A percentile compares a stretch with the other conserved stretches of the same genome.
Evolutionary conservation across 2,113 vertebrate species (phyloP).

Genomic region (Origma solitaria): DNA sequence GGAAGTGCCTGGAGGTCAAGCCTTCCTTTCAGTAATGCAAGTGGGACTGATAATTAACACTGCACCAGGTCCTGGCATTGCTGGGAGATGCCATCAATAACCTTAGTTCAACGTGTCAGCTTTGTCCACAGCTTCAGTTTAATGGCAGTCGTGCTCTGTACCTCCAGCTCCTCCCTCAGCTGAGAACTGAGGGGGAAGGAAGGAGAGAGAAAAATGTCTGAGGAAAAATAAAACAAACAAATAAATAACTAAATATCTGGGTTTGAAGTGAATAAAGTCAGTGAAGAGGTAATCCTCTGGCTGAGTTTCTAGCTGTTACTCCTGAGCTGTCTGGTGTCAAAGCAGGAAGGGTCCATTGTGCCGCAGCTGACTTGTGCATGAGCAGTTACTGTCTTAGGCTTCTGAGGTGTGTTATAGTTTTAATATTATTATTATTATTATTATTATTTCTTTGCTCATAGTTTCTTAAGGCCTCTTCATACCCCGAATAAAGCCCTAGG

Average conservation of each 20-base stretch:
- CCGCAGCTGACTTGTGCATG: slow-evolving; percentile 7
- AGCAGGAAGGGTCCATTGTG: background rate
- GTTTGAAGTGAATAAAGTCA: slow-evolving; percentile 9
- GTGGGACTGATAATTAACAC: background rate
- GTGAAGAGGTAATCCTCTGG: background rate
- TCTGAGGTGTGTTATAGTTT: slow-evolving; percentile 16
- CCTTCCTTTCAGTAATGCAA: background rate
- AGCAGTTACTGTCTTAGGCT: slow-evolving; percentile 26
- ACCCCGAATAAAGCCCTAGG: slow-evolving; percentile 24
- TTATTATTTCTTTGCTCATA: slow-evolving; percentile 39
- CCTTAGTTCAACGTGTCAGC: background rate
- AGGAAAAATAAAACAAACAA: background rate
- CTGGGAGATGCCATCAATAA: background rate
- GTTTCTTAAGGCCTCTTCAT: slow-evolving; percentile 25
- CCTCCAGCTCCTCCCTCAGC: background rate
- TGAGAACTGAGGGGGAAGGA: background rate
- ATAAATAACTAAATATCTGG: background rate
- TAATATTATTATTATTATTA: slow-evolving; percentile 51
- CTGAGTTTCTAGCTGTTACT: slow-evolving; percentile 49
- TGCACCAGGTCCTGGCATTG: background rate
- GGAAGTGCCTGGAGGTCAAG: background rate
- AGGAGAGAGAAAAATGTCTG: background rate
- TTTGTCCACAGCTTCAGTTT: background rate
- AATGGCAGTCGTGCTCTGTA: background rate
- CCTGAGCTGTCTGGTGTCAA: slow-evolving; percentile 24